Evolutionary conservation across 2,797 vertebrate genomes (phyloP), one percentile per base, ranked within the genome.

Genomic region (Linurgus olivaceus): DNA sequence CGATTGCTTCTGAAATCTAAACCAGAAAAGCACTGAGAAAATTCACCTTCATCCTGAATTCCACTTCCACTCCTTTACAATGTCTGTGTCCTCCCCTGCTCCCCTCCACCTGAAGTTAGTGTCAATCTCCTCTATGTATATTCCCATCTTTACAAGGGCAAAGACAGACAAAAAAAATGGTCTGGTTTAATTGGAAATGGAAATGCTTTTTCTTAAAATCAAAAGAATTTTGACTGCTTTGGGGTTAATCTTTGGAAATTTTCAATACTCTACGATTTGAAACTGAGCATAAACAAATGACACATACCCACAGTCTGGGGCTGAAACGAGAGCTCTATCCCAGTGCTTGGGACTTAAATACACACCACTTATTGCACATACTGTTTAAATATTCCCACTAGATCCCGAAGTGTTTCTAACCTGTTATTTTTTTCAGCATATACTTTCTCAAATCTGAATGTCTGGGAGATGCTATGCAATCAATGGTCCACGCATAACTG

Each of bases 1-100:
- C 99, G 44, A 99, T 99, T 63, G 99, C 99, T 87, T 99, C 99
- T 7, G 99, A 99, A 63, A 99, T 99, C 98, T 98, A 96, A 88
- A 87, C 31, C 67, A 93, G 67, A 94, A 95, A 95, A 93, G 38
- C 3, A 1, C 57, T 71, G 75, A 90, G 88, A 93, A 91, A 96
- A 92, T 86, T 83, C 81, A 90, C 77, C 52, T 68, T 78, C 93
- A 95, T 73, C 86, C 71, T 17, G n/a, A 96, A 77, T 84, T 79
- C 85, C 83, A 44, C 62, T 73, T 74, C 38, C 8, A 6, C 78
- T 94, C 88, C 88, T 86, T 90, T 90, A 51, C 47, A 75, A 59
- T 95, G 86, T 93, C 91, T 89, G 20, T 94, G 85, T 94, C 72
- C 70, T 68, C 42, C 94, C 71, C 72, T 85, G 57, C 67, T 78